Conservation (phyloP, 1,140 invertebrate species). For the Hyles euphorbiae region DNA sequence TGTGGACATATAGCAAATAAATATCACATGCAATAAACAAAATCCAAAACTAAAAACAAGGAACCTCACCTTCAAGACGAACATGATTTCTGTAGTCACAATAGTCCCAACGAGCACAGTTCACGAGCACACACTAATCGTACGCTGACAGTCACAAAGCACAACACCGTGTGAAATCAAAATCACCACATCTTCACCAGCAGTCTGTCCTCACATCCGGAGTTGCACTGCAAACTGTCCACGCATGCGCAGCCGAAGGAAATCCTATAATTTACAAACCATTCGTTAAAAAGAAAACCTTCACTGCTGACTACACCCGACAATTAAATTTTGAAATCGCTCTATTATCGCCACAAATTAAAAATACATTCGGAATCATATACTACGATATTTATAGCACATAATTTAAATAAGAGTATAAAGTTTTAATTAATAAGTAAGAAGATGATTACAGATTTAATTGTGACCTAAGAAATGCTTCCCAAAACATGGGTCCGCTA, state of each 20-base stretch:
- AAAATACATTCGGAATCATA: neutral
- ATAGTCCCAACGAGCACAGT: too few relatives aligned
- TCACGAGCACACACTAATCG: too few relatives aligned
- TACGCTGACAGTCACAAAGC: too few relatives aligned
- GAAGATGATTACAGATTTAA: neutral
- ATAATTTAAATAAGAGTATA: too few relatives aligned
- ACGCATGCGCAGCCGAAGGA: conserved; percentile 35
- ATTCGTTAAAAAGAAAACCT: conserved; percentile 48
- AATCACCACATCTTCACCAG: conserved; percentile 38
- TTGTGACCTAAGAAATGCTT: neutral
- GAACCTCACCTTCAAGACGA: conserved; percentile 3
- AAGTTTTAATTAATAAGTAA: too few relatives aligned
- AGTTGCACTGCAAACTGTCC: conserved; percentile 27
- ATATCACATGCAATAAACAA: too few relatives aligned
- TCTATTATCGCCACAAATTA: neutral
- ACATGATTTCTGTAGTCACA: neutral
- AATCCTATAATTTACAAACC: conserved; percentile 66
- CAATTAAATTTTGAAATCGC: conserved; percentile 30
- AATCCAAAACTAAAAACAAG: too few relatives aligned
- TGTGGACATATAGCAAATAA: too few relatives aligned
- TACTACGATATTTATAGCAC: too few relatives aligned
- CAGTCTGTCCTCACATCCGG: conserved; percentile 43
- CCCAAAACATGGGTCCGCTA: conserved; percentile 15
- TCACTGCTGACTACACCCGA: conserved; percentile 40
- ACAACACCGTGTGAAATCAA: too few relatives aligned